Evolutionary conservation across 2,797 vertebrate genomes (phyloP).

Genomic region (Phoeniculus purpureus): DNA sequence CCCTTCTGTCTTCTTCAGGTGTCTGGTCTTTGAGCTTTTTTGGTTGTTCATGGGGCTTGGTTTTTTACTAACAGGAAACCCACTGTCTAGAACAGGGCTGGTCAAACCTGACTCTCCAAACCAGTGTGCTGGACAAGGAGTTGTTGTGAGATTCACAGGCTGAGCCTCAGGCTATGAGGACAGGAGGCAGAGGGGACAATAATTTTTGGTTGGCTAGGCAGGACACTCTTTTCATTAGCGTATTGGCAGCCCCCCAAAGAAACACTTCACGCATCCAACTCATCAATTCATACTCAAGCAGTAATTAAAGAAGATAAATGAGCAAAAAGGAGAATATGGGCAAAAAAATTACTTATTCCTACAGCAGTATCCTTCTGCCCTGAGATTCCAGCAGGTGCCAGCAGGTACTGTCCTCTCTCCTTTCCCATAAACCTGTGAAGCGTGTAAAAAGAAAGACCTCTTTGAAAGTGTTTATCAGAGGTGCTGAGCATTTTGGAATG

Average conservation of each 20-base stretch:
- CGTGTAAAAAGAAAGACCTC: background rate
- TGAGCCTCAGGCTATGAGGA: background rate
- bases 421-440: background rate
- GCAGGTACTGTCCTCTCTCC: background rate
- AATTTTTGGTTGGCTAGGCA: background rate
- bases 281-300: background rate
- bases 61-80: background rate
- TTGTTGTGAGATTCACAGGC: background rate
- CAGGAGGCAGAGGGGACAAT: background rate
- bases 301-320: background rate
- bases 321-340: background rate
- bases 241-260: background rate
- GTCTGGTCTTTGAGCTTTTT: background rate
- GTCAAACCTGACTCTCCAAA: background rate
- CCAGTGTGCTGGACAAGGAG: background rate
- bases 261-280: background rate
- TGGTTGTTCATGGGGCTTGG: background rate
- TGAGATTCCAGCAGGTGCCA: background rate
- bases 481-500: conserved; percentile 4
- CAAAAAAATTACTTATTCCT: background rate
- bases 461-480: background rate
- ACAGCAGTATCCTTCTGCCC: background rate
- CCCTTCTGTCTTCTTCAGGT: background rate
- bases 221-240: background rate
- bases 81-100: background rate